Conservation (phyloP, 2,888 invertebrate species). For the Stenodema calcarata region DNA sequence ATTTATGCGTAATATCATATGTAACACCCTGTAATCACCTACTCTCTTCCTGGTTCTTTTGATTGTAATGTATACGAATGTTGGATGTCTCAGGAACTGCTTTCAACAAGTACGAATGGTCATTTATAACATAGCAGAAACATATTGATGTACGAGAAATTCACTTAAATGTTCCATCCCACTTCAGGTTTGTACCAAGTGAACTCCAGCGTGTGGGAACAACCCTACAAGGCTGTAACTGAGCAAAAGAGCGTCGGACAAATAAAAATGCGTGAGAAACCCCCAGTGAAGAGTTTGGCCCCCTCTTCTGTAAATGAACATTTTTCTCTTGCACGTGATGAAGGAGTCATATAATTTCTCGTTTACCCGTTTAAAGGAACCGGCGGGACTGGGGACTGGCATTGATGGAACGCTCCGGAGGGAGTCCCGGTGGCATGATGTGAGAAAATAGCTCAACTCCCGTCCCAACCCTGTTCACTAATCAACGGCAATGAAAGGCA, state of each 20-base stretch:
- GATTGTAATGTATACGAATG: too few species aligned
- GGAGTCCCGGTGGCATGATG: conserved; percentile 17
- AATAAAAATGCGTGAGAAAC: conserved; percentile 24
- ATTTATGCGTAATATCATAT: too few species aligned
- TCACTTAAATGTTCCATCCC: too few species aligned
- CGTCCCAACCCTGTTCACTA: neutral
- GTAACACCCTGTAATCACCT: too few species aligned
- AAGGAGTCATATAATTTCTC: conserved; percentile 33
- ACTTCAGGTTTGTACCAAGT: too few species aligned
- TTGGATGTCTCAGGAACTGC: too few species aligned
- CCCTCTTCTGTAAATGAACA: neutral
- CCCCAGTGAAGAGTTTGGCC: neutral
- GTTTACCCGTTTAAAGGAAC: conserved; percentile 17
- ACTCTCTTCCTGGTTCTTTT: too few species aligned
- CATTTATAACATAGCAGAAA: too few species aligned
- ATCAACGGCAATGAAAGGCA: conserved; percentile 42
- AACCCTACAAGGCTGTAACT: too few species aligned
- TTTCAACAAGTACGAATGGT: too few species aligned
- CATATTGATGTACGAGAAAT: too few species aligned
- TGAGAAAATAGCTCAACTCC: neutral
- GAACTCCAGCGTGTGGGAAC: too few species aligned
- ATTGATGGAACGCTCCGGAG: conserved; percentile 13
- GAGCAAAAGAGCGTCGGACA: neutral
- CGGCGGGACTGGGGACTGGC: neutral
- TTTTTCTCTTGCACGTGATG: conserved; percentile 25